Evolutionary conservation across 2,797 vertebrate species (phyloP).

Genomic region (Fringilla coelebs): DNA sequence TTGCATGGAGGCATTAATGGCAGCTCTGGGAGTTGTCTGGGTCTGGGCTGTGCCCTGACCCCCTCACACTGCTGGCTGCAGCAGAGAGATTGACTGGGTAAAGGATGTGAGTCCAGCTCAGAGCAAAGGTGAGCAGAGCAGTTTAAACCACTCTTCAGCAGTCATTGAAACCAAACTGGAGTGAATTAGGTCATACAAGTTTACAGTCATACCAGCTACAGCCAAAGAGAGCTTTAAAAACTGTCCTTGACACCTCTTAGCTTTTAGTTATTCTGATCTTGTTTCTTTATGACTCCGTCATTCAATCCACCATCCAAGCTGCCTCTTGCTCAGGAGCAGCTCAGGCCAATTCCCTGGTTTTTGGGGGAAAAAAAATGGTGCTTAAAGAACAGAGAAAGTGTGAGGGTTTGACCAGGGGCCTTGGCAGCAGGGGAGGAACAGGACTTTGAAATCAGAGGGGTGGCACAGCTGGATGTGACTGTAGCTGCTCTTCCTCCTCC

Average conservation of each 20-base stretch:
- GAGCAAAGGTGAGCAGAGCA: background rate
- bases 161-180: background rate
- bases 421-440: background rate
- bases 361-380: background rate
- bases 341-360: background rate
- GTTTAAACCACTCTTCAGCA: background rate
- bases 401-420: background rate
- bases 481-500: background rate
- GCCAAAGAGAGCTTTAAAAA: background rate
- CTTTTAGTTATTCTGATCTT: background rate
- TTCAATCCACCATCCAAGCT: background rate
- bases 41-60: background rate
- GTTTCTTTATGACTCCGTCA: conserved; percentile 25
- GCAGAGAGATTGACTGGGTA: background rate
- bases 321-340: background rate
- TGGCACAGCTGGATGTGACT: background rate
- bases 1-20: background rate
- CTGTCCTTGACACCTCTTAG: conserved; percentile 17
- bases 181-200: background rate
- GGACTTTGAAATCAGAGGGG: background rate
- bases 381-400: background rate
- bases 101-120: background rate
- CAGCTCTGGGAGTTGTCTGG: background rate
- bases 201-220: background rate
- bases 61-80: background rate